Base-by-base conservation (phyloP, 2,888 invertebrate species). In the Chalcis sispes region DNA sequence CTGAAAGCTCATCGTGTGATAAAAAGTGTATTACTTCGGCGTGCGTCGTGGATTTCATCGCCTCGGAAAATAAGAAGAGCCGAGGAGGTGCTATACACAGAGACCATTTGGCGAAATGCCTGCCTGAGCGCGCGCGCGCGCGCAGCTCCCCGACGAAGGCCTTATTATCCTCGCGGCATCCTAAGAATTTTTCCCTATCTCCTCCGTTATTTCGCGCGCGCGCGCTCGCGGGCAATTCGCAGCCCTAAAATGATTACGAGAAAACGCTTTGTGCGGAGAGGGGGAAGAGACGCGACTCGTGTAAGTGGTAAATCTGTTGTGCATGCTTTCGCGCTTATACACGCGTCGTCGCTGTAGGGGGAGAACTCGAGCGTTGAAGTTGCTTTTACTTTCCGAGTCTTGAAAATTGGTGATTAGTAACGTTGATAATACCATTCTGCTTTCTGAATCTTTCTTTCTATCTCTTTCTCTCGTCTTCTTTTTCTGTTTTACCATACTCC, bases 131-230 rank as follows among this genome's bases (percentile, higher is more conserved):
- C n/a, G n/a, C n/a, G n/a, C n/a, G n/a, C n/a, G 20, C 10, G 18
- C 13, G 15, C 29, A 20, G 2, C 10, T 29, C 36, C 36, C 10
- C 54, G 46, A n/a, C n/a, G n/a, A n/a, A n/a, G n/a, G 42, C 46
- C 62, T 54, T 72, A 76, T 72, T 72, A 72, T 72, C 36, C 36
- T 59, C 42, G 54, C 46, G 61, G 54, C 59, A 52, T 65, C 75
- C 66, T 78, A 80, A 79, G 73, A 79, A 77, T 77, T 70, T 67
- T n/a, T 65, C 18, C 36, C 29, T 27, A 23, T 36, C 32, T 48
- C 29, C 42, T 61, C 36, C 10, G 10, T 36, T 36, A 32, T 36
- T 58, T 61, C 27, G 52, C 36, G 56, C 54, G 18, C 25, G 64
- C 62, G 42, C 46, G 36, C 54, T 42, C 42, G 2, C 3, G 32